Conservation (phyloP, 2,797 vertebrate genomes). For the Protonibea diacanthus region DNA sequence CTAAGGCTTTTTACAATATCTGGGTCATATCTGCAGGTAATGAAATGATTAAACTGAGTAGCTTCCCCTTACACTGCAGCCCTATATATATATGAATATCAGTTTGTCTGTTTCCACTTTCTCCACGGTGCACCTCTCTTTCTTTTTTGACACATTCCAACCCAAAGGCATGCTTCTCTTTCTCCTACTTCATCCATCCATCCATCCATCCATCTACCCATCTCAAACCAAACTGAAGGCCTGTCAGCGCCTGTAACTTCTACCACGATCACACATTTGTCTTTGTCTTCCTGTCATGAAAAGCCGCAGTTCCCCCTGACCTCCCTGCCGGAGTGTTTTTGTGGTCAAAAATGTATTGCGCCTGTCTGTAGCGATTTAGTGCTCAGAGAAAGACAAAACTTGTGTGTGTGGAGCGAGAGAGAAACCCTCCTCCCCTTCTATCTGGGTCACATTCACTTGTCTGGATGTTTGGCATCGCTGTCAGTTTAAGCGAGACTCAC, state of each 20-base stretch:
- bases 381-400: slow-evolving; percentile 31
- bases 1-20: slow-evolving; percentile 1
- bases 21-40: slow-evolving; percentile 35
- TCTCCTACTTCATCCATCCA: slow-evolving; percentile 14
- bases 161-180: slow-evolving; percentile 40
- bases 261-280: slow-evolving; percentile 56
- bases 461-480: slow-evolving; percentile 67
- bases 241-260: slow-evolving; percentile 73
- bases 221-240: slow-evolving; percentile 59
- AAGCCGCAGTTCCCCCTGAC: slow-evolving; percentile 25
- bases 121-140: slow-evolving; percentile 31
- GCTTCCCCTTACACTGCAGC: neutral
- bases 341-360: slow-evolving; percentile 33
- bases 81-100: neutral
- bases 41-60: slow-evolving; percentile 1
- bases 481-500: slow-evolving; percentile 62
- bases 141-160: slow-evolving; percentile 38
- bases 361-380: slow-evolving; percentile 55
- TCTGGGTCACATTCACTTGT: slow-evolving; percentile 78
- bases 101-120: slow-evolving; percentile 7
- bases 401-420: slow-evolving; percentile 4
- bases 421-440: slow-evolving; percentile 40
- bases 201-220: slow-evolving; percentile 52
- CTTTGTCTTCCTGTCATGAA: slow-evolving; percentile 40
- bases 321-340: slow-evolving; percentile 31